Percentiles rank a stretch among this genome's conserved stretches.
phyloP scores from a whole-genome alignment of 2,113 vertebrate species.

The Micromys minutus region DNA sequence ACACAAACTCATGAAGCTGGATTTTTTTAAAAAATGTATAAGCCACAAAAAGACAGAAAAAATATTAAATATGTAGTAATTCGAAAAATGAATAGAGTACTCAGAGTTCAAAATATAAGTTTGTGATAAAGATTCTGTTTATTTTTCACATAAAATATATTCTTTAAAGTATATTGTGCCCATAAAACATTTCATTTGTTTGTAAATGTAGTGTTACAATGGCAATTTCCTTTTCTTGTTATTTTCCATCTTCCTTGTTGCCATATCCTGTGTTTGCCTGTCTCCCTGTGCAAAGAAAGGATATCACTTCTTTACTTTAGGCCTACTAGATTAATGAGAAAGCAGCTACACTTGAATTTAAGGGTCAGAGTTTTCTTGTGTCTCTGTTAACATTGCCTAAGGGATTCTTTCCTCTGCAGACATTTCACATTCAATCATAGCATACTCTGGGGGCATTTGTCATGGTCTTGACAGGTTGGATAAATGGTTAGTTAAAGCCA shows the following conservation, averaged over 20 bases:
- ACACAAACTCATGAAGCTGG: too few relatives aligned
- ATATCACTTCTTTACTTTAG: neutral
- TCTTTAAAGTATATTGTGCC: neutral
- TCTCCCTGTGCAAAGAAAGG: neutral
- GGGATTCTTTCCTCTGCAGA: slow-evolving; percentile 35
- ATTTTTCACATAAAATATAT: neutral
- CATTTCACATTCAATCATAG: slow-evolving; percentile 56
- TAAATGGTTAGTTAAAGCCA: slow-evolving; percentile 63
- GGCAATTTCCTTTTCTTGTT: neutral
- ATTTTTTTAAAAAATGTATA: neutral
- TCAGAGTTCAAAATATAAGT: neutral
- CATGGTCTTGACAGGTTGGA: slow-evolving; percentile 58
- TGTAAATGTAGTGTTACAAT: neutral
- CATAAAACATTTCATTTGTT: slow-evolving; percentile 1
- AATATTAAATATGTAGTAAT: neutral
- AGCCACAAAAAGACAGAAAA: neutral
- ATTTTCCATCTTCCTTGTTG: neutral
- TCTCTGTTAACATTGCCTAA: slow-evolving; percentile 54
- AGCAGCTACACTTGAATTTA: slow-evolving; percentile 51
- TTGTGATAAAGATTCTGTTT: neutral
- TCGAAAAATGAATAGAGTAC: neutral
- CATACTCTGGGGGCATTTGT: slow-evolving; percentile 42
- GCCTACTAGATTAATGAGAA: slow-evolving; percentile 49
- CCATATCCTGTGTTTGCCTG: neutral
- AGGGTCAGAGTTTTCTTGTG: slow-evolving; percentile 46